Percentiles rank a stretch among this genome's conserved stretches.
Evolutionary conservation across 2,797 vertebrate species (phyloP).

Genomic region (Phataginus tricuspis): DNA sequence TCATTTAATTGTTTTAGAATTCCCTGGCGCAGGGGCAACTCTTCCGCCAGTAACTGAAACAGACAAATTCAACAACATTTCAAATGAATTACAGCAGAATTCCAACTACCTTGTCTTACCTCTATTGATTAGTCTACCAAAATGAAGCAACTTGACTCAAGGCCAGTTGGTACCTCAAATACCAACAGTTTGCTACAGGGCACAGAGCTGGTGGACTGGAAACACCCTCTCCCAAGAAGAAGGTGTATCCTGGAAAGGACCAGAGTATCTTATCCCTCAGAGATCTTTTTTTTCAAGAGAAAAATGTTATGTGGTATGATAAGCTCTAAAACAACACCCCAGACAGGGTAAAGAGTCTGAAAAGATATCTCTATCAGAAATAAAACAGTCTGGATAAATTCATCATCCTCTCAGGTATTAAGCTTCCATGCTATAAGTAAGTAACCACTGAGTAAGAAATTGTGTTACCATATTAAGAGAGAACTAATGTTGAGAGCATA

Average conservation of each 20-base stretch:
- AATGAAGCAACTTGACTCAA: slow-evolving; percentile 75
- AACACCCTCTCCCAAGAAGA: background rate
- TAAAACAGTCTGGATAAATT: background rate
- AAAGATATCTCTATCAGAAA: slow-evolving; percentile 22
- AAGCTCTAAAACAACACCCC: background rate
- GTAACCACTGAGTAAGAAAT: background rate
- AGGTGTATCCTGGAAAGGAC: background rate
- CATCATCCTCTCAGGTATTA: background rate
- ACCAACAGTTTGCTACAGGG: slow-evolving; percentile 67
- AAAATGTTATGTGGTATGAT: background rate
- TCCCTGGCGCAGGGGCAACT: slow-evolving; percentile 90
- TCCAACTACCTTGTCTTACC: slow-evolving; percentile 78
- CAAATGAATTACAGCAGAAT: slow-evolving; percentile 84
- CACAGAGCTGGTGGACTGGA: background rate
- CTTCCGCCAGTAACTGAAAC: slow-evolving; percentile 89
- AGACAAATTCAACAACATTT: slow-evolving; percentile 83
- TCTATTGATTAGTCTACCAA: slow-evolving; percentile 83
- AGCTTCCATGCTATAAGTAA: background rate
- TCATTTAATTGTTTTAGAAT: slow-evolving; percentile 92
- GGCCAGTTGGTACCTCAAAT: slow-evolving; percentile 73
- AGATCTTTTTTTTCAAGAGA: background rate
- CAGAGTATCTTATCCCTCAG: background rate
- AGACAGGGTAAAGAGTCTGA: background rate
- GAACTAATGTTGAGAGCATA: background rate
- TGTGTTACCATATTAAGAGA: background rate